A percentile compares a stretch with the other conserved stretches of the same genome.
phyloP scores from a whole-genome alignment of 2,113 vertebrate species.

The Lampris megalopsis region DNA sequence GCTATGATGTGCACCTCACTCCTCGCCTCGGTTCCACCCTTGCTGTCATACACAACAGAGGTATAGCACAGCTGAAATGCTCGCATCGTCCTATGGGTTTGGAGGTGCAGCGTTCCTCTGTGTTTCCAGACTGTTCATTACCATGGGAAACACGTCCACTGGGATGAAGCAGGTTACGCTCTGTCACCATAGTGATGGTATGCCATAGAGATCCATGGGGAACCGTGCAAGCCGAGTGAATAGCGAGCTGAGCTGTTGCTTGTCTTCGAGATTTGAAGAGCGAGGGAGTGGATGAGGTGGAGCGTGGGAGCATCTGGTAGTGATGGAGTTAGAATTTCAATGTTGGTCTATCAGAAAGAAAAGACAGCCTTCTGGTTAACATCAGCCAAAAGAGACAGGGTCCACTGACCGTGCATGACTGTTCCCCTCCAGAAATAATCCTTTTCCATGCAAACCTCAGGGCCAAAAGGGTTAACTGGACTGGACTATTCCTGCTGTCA shows the following conservation, averaged over 20 bases:
- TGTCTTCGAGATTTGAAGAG: background rate
- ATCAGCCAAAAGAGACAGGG: no score
- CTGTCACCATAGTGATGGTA: conserved; percentile 57
- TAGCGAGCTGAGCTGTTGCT: background rate
- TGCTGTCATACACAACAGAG: no score
- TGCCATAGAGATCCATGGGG: conserved; percentile 22
- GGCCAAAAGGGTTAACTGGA: no score
- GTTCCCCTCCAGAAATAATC: no score
- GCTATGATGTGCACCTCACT: no score
- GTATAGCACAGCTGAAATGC: conserved; percentile 15
- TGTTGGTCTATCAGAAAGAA: no score
- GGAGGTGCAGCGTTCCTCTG: background rate
- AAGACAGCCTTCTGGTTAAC: no score
- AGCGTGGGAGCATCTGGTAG: background rate
- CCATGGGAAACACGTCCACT: conserved; percentile 57
- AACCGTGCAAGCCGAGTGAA: background rate
- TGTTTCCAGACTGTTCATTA: conserved; percentile 47
- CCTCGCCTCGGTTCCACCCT: no score
- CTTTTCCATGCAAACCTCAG: no score
- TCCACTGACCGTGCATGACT: no score
- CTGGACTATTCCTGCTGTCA: no score
- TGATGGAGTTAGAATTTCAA: background rate
- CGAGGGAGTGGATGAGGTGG: background rate
- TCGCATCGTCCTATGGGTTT: background rate
- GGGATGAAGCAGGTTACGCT: conserved; percentile 52